Conservation (phyloP, 2,113 vertebrate species). For the Chroicocephalus ridibundus region DNA sequence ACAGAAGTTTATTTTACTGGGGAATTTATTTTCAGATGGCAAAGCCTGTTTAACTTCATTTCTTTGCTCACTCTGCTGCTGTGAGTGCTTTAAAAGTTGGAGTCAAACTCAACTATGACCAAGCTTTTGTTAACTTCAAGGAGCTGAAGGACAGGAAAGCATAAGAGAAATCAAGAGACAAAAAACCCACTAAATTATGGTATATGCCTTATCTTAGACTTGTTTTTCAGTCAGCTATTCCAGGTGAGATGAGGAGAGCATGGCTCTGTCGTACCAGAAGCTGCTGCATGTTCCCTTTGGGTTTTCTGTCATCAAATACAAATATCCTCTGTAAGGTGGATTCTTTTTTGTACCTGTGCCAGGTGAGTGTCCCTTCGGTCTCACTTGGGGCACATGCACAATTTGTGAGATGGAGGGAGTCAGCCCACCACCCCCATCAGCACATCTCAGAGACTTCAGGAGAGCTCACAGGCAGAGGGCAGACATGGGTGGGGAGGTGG, state of each 20-base stretch:
- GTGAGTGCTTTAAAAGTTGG: background rate
- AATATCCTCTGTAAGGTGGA: background rate
- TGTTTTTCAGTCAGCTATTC: background rate
- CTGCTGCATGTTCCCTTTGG: background rate
- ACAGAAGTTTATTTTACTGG: background rate
- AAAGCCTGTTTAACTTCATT: background rate
- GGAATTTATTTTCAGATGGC: background rate
- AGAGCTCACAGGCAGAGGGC: background rate
- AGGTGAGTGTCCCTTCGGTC: background rate
- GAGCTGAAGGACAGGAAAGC: background rate
- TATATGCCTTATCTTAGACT: background rate
- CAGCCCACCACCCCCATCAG: background rate
- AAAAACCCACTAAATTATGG: fast-evolving
- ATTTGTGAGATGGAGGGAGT: background rate
- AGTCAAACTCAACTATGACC: background rate
- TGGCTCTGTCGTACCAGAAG: background rate
- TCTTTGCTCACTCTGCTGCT: background rate
- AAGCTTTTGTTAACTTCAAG: background rate
- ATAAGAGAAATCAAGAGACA: background rate
- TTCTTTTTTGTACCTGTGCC: background rate
- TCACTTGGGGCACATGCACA: fast-evolving
- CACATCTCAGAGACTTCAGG: background rate
- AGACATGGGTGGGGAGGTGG: background rate
- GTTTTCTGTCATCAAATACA: background rate
- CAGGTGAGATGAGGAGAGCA: background rate